Evolutionary conservation across 92 coral and sea anemone species (phyloP), one percentile per base, ranked within the genome.

Genomic region (Porites rus): DNA sequence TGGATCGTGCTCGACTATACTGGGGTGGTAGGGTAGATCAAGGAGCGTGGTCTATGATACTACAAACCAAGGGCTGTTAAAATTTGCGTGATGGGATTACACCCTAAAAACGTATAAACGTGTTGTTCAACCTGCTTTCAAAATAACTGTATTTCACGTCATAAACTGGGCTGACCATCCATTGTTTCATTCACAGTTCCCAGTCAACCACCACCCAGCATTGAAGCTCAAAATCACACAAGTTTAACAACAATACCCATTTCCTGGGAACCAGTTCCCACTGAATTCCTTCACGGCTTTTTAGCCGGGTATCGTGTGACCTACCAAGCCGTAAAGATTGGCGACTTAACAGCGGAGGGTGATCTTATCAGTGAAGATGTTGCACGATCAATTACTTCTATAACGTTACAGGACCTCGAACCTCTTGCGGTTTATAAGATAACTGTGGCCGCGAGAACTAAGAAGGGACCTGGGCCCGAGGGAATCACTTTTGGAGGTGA

Each of bases 251-350:
- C 69, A 1, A 69, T 96, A 4, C 84, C 85, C 1, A 88, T 96
- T 14, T 66, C 76, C 58, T 96, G 98, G 98, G 81, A 79, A 31
- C 87, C 94, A 74, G 94, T 96, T 11, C 98, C 98, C 12, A 75
- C 77, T 58, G 75, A 70, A 69, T 89, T 92, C 25, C 82, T 87
- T 70, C 80, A 90, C 66, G 98, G 98, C 8, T 18, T 70, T 21
- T 88, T 94, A 46, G 78, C 87, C 4, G 96, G 98, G 7, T 96
- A 96, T 78, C 85, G 90, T 62, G 77, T 96, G 13, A 76, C 86
- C 8, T 84, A 92, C 80, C 81, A 61, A 18, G 76, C 81, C 2
- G 90, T 92, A 2, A 31, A 81, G 8, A 79, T 70, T 58, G 92
- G 92, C 25, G 94, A 92, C 87, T 68, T 88, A 38, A 78, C 80